phyloP scores from a whole-genome alignment of 2,797 vertebrate genomes.

The Aselliscus stoliczkanus region DNA sequence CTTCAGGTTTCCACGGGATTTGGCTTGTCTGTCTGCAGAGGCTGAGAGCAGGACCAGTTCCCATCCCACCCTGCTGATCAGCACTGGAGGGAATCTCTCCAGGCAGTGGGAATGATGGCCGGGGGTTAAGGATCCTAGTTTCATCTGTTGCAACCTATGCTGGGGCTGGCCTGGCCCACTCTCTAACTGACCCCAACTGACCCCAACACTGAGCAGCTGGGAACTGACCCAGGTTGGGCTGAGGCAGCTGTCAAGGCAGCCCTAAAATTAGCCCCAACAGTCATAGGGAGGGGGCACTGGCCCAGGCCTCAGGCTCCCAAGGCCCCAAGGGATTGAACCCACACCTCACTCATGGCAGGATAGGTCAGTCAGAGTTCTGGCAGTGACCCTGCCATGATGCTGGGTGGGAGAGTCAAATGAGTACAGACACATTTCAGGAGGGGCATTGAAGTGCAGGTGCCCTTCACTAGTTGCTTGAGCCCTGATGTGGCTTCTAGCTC shows the following conservation, averaged over 20 bases:
- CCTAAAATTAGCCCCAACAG: conserved; percentile 71
- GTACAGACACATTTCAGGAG: background rate
- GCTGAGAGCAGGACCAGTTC: background rate
- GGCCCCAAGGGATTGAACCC: background rate
- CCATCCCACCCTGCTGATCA: background rate
- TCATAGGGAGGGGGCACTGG: background rate
- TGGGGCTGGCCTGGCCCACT: background rate
- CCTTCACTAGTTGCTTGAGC: background rate
- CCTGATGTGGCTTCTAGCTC: background rate
- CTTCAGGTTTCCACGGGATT: background rate
- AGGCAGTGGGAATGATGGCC: background rate
- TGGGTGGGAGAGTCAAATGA: background rate
- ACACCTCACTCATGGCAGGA: background rate
- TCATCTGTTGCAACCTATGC: background rate
- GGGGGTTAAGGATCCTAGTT: conserved; percentile 3
- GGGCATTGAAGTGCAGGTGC: background rate
- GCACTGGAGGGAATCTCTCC: background rate
- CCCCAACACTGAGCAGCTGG: conserved; percentile 14
- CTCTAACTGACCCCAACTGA: conserved; percentile 29
- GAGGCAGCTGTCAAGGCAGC: conserved; percentile 43
- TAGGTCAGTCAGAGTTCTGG: background rate
- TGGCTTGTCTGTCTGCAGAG: background rate
- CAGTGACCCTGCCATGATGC: background rate
- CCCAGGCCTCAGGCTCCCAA: background rate
- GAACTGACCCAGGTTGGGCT: conserved; percentile 38